Evolutionary conservation across 2,113 vertebrate genomes (phyloP), one percentile per base, ranked within the genome.

Genomic region (Pseudopipra pipra): DNA sequence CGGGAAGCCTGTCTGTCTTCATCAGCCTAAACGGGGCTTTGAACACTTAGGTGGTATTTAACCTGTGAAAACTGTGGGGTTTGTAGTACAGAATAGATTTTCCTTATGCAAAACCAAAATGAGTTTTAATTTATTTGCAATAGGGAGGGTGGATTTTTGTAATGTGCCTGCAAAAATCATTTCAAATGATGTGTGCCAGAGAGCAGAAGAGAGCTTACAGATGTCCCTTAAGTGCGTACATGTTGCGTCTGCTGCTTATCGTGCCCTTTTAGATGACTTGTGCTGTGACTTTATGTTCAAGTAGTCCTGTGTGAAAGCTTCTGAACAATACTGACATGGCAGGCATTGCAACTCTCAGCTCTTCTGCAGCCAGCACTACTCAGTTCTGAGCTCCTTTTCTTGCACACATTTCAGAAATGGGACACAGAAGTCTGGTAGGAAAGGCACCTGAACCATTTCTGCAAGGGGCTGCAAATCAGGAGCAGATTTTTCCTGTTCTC

Each of bases 371-470:
- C 56, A 63, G 35, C 51, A 19, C 61, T 46, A 83, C 47, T 66
- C 65, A 25, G 28, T 82, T 72, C 65, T 66, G 51, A 52, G 44
- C 35, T 86, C 30, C 11, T 58, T 23, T 37, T n/a, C 67, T 37
- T 37, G 46, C 43, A 31, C 5, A 0, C 25, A 25, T 47, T 73
- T 67, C 47, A 63, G 56, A 52, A 20, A 1, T 1, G 5, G 7
- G 10, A 4, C 31, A 20, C 37, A 76, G 63, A 76, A 75, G 41
- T 27, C 7, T 18, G 44, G 21, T 54, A 56, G 58, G 33, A 84
- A n/a, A 91, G 39, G 44, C 28, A 56, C 41, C 47, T 39, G 54
- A 43, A 27, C 28, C 17, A 16, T 49, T 74, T 68, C 39, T 35
- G 0, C 14, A 8, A 41, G 51, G 41, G 27, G 8, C 66, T 91